phyloP scores from a whole-genome alignment of 1,140 invertebrate genomes.

The Drosophila rufa region DNA sequence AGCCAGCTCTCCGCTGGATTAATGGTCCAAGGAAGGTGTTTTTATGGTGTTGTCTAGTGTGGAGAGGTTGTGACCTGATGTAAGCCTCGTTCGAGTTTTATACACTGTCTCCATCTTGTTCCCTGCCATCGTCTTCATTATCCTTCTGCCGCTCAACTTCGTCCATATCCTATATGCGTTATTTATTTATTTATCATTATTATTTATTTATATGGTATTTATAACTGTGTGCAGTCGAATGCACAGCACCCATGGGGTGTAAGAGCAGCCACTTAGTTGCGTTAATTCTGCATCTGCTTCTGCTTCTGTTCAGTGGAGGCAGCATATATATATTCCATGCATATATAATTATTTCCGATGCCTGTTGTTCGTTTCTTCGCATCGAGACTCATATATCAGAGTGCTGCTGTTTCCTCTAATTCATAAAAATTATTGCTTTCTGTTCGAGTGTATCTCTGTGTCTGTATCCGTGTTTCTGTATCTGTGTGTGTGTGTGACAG shows the following conservation, averaged over 20 bases:
- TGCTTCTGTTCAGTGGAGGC: slow-evolving; percentile 31
- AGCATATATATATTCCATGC: slow-evolving; percentile 33
- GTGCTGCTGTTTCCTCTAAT: slow-evolving; percentile 43
- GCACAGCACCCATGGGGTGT: slow-evolving; percentile 79
- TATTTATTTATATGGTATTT: slow-evolving; percentile 49
- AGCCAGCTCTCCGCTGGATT: slow-evolving; percentile 19
- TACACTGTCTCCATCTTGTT: slow-evolving; percentile 46
- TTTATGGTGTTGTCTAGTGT: slow-evolving; percentile 21
- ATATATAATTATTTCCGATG: slow-evolving; percentile 61
- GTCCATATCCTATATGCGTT: slow-evolving; percentile 37
- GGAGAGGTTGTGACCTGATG: slow-evolving; percentile 27
- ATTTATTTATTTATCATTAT: slow-evolving; percentile 14
- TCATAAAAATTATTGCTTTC: slow-evolving; percentile 80
- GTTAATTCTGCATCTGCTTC: slow-evolving; percentile 40
- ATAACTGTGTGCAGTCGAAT: slow-evolving; percentile 62
- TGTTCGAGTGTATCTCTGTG: slow-evolving; percentile 50
- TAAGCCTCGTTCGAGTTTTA: slow-evolving; percentile 46
- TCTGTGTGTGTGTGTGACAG: slow-evolving; percentile 19
- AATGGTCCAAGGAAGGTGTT: slow-evolving; percentile 15
- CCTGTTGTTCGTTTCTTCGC: slow-evolving; percentile 23
- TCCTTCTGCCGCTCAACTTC: slow-evolving; percentile 6
- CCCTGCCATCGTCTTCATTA: slow-evolving; percentile 12
- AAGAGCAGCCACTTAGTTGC: slow-evolving; percentile 70
- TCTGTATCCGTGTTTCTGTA: slow-evolving; percentile 25
- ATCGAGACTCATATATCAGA: slow-evolving; percentile 45